phyloP scores from a whole-genome alignment of 2,113 vertebrate genomes.

The Myanophis thanlyinensis region DNA sequence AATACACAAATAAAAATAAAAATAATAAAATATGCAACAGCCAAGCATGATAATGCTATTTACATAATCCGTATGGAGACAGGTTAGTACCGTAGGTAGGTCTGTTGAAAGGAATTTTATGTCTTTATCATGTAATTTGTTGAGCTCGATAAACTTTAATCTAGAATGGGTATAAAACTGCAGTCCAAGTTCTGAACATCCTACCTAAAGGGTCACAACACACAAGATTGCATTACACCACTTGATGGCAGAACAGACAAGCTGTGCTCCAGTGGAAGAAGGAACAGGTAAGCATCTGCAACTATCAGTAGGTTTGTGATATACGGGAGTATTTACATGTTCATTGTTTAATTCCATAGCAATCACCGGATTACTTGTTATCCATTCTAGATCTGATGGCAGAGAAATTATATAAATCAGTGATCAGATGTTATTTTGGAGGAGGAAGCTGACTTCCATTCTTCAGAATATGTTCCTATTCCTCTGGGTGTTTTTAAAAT shows the following conservation, averaged over 20 bases:
- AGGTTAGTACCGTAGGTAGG: not conserved
- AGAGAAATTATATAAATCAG: not conserved
- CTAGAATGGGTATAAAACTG: not conserved
- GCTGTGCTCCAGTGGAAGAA: not conserved
- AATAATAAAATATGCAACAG: not conserved
- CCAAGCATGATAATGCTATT: not conserved
- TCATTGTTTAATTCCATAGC: not conserved
- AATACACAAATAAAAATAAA: not conserved
- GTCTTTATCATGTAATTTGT: not conserved
- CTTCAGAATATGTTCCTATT: not conserved
- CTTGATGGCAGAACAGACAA: not conserved
- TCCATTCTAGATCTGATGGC: not conserved
- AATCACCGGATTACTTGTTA: not conserved
- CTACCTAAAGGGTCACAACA: not conserved
- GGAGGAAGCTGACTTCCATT: not conserved
- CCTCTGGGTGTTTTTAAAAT: not conserved
- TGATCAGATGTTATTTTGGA: not conserved
- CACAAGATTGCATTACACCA: not conserved
- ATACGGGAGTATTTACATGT: not conserved
- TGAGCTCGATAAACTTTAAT: not conserved
- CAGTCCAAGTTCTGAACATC: not conserved
- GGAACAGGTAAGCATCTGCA: not conserved
- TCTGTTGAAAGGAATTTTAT: not conserved
- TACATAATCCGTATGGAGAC: not conserved
- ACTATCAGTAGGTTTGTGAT: not conserved